Evolutionary conservation across 2,888 invertebrate genomes (phyloP).

Genomic region (Tetramorium bicarinatum): DNA sequence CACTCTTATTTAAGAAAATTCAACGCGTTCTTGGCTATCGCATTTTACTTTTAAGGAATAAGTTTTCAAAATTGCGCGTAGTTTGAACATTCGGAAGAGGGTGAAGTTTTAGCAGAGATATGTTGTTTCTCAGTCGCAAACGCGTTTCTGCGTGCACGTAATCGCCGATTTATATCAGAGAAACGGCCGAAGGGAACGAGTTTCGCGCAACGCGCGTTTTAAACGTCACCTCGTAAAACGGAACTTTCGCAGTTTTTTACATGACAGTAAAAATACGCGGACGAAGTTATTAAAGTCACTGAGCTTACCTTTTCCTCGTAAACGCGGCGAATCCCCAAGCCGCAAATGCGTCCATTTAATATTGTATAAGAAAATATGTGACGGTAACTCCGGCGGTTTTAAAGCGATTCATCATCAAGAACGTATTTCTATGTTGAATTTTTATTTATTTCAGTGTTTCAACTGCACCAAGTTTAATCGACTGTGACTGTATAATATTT

Average conservation of each 20-base stretch:
- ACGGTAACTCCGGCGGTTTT: conserved; percentile 34
- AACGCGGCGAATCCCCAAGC: conserved; percentile 35
- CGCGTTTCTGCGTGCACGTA: conserved; percentile 38
- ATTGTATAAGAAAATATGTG: conserved; percentile 51
- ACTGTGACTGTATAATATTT: conserved; percentile 28
- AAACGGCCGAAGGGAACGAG: conserved; percentile 40
- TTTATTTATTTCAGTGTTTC: conserved; percentile 40
- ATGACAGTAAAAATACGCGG: conserved; percentile 36
- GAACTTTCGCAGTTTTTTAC: conserved; percentile 34
- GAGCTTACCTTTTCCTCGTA: conserved; percentile 43
- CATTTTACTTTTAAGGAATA: neutral
- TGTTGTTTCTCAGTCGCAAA: conserved; percentile 11
- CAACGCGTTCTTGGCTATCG: neutral
- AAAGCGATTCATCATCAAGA: conserved; percentile 29
- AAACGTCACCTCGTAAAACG: conserved; percentile 57
- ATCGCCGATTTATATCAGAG: conserved; percentile 34
- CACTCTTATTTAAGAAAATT: neutral
- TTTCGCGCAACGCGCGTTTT: conserved; percentile 57
- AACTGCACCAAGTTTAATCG: conserved; percentile 14
- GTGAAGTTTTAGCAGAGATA: conserved; percentile 43
- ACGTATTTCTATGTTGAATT: conserved; percentile 22
- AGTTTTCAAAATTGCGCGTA: conserved; percentile 16
- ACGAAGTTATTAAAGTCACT: conserved; percentile 57
- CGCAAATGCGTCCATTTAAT: conserved; percentile 52
- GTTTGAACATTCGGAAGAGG: conserved; percentile 28